Conservation (phyloP, 2,888 invertebrate species). For the Agapostemon virescens region DNA sequence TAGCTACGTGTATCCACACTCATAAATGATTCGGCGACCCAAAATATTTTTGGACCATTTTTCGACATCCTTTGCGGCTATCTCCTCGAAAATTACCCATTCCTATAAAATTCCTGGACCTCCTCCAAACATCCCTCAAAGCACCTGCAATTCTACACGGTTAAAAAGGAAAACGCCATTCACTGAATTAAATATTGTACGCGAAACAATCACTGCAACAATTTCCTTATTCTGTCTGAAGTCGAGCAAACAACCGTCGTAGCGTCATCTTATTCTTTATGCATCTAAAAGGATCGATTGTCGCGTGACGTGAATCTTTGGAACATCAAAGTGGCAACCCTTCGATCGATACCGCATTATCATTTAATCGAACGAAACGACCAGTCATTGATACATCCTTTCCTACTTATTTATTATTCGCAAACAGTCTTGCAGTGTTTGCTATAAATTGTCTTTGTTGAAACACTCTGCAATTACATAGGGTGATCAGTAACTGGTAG, state of each 20-base stretch:
- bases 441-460: background rate
- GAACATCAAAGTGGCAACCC: conserved; percentile 24
- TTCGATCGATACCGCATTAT: conserved; percentile 32
- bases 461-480: background rate
- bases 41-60: too few relatives aligned
- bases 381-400: conserved; percentile 5
- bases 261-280: conserved; percentile 43
- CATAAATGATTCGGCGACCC: too few relatives aligned
- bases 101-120: too few relatives aligned
- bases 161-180: background rate
- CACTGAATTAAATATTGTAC: background rate
- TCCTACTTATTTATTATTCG: background rate
- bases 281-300: conserved; percentile 38
- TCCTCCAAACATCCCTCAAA: too few relatives aligned
- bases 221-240: conserved; percentile 19
- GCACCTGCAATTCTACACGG: too few relatives aligned
- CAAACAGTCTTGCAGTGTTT: background rate
- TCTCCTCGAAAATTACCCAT: too few relatives aligned
- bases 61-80: too few relatives aligned
- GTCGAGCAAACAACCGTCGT: conserved; percentile 14
- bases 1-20: too few relatives aligned
- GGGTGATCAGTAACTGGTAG: background rate
- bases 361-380: conserved; percentile 13
- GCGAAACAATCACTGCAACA: background rate
- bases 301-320: conserved; percentile 57